These are phyloP conservation scores for Aurelia sp. DNA, from an alignment of 30 jellyfish, hydroid and myxozoan genomes.

Conservation along the genomic window DNA sequence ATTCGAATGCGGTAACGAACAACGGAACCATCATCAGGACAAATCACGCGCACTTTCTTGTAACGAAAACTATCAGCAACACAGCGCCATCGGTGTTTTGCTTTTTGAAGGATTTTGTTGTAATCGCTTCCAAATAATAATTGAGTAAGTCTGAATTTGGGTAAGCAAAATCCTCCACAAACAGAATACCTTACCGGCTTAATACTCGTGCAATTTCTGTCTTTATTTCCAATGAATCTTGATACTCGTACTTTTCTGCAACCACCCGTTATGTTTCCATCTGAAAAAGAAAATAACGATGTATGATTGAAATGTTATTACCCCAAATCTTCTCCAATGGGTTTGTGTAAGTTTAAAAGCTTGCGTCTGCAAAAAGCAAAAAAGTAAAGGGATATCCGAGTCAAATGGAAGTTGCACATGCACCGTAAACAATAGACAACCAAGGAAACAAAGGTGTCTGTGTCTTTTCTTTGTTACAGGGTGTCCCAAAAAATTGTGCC, in stretches of 20 bases:
- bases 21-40: slow-evolving; percentile 89
- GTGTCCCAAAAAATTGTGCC: too few relatives aligned
- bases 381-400: not conserved
- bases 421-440: too few relatives aligned
- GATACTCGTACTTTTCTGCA: slow-evolving; percentile 75
- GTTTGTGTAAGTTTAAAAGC: too few relatives aligned
- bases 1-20: slow-evolving; percentile 71
- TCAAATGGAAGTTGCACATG: too few relatives aligned
- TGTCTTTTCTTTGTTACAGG: too few relatives aligned
- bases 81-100: slow-evolving; percentile 73
- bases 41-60: slow-evolving; percentile 74
- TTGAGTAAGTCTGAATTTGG: slow-evolving; percentile 65
- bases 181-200: slow-evolving; percentile 71
- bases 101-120: slow-evolving; percentile 44
- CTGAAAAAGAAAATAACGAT: slow-evolving; percentile 5
- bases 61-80: slow-evolving; percentile 53
- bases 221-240: slow-evolving; percentile 74
- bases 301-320: not conserved
- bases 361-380: too few relatives aligned
- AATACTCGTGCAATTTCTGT: slow-evolving; percentile 79
- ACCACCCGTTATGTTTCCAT: slow-evolving; percentile 69
- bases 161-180: slow-evolving; percentile 79
- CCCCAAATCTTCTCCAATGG: too few relatives aligned
- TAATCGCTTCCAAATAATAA: slow-evolving; percentile 47
- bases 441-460: too few relatives aligned